Conservation (phyloP, 1,140 invertebrate species). For the Acromyrmex heyeri region DNA sequence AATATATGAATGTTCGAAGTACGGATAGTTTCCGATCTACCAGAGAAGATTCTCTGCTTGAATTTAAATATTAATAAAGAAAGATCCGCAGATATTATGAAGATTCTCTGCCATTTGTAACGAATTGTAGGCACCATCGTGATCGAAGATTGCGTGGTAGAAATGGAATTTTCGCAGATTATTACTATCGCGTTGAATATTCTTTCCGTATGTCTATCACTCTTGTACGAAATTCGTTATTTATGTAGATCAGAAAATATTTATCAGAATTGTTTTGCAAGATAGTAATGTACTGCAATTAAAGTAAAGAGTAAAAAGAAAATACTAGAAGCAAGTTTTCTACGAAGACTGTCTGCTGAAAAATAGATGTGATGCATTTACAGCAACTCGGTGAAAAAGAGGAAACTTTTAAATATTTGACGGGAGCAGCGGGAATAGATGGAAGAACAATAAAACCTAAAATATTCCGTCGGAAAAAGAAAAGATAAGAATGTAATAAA, state of each 20-base stretch:
- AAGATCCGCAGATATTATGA: constrained; percentile 64
- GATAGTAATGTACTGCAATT: constrained; percentile 2
- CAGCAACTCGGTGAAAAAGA: constrained; percentile 55
- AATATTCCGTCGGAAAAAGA: not conserved
- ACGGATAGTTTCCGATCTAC: not conserved
- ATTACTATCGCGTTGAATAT: not conserved
- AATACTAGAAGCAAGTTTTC: constrained; percentile 22
- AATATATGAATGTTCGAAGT: constrained; percentile 75
- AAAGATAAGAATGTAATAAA: constrained; percentile 13
- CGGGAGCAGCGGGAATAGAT: constrained; percentile 36
- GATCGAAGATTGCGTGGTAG: constrained; percentile 2
- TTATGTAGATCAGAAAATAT: constrained; percentile 12
- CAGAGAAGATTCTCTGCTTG: constrained; percentile 26
- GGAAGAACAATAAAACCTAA: constrained; percentile 30
- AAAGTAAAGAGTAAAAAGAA: not conserved
- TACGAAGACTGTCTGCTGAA: constrained; percentile 22
- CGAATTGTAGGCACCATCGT: not conserved
- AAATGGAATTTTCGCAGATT: constrained; percentile 28
- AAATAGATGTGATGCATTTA: constrained; percentile 57
- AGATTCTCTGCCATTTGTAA: constrained; percentile 36
- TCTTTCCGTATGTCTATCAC: not conserved
- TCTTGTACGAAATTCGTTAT: constrained; percentile 15
- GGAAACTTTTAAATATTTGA: constrained; percentile 61
- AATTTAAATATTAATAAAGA: constrained; percentile 67
- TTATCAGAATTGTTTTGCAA: not conserved